Conservation (phyloP, 2,113 vertebrate genomes). For the Erythrolamprus reginae region DNA sequence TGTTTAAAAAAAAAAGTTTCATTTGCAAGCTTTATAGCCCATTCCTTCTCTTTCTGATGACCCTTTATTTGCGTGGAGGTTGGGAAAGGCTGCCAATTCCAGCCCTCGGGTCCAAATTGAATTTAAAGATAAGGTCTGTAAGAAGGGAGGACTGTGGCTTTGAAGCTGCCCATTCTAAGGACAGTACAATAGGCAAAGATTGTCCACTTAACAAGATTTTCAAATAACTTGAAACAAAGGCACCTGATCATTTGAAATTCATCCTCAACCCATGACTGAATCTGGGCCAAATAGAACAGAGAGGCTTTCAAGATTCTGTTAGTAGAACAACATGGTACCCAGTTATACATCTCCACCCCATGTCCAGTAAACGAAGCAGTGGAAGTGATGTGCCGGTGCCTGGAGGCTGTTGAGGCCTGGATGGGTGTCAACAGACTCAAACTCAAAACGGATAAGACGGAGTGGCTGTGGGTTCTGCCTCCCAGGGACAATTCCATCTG, state of each 20-base stretch:
- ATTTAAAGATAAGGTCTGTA: neutral
- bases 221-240: neutral
- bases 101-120: neutral
- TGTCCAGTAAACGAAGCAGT: no score
- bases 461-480: no score
- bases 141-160: neutral
- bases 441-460: no score
- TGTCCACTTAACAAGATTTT: neutral
- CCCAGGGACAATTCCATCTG: no score
- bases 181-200: neutral
- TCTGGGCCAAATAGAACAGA: neutral
- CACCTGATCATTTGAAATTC: neutral
- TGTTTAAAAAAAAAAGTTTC: neutral
- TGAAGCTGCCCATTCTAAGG: neutral
- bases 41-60: neutral
- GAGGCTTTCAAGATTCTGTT: neutral
- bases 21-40: neutral
- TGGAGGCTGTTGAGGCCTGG: no score
- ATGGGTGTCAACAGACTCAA: no score
- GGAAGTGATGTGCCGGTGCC: no score
- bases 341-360: no score
- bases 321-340: no score
- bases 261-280: neutral
- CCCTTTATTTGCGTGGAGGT: neutral
- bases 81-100: neutral